Percentiles rank a stretch among this genome's conserved stretches.
These are phyloP conservation scores for Noctilio leporinus DNA, from an alignment of 2,113 vertebrate species.

Conservation along the genomic window DNA sequence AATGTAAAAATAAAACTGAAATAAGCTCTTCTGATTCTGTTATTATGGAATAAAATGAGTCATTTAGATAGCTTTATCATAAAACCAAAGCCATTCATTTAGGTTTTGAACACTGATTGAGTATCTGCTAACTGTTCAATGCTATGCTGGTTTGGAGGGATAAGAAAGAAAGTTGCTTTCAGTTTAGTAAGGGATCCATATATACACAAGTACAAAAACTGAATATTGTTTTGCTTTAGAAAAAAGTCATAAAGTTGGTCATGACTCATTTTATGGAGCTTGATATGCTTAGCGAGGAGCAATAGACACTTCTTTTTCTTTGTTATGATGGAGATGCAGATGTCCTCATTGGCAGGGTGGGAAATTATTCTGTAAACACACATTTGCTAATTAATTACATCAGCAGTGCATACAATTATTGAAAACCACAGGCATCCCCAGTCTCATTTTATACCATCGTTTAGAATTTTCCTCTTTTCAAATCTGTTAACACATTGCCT, in stretches of 20 bases:
- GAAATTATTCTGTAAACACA: slow-evolving; percentile 15
- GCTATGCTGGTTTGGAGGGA: neutral
- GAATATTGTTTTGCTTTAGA: neutral
- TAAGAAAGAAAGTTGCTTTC: neutral
- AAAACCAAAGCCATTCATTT: neutral
- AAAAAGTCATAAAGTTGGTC: neutral
- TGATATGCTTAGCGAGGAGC: neutral
- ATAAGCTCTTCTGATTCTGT: neutral
- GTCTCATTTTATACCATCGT: neutral
- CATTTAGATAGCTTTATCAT: neutral
- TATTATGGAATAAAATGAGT: neutral
- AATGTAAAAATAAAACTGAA: neutral
- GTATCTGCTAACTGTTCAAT: neutral
- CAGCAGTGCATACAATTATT: neutral
- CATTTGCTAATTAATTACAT: neutral
- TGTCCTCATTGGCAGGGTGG: neutral
- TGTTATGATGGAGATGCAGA: neutral
- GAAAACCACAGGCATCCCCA: neutral
- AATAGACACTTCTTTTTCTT: neutral
- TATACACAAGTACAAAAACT: neutral
- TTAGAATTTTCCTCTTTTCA: neutral
- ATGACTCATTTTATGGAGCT: neutral
- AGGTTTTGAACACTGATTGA: neutral
- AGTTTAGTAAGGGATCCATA: neutral
- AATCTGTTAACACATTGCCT: neutral